Evolutionary conservation across 2,797 vertebrate genomes (phyloP).

Genomic region (Pelodytes ibericus): DNA sequence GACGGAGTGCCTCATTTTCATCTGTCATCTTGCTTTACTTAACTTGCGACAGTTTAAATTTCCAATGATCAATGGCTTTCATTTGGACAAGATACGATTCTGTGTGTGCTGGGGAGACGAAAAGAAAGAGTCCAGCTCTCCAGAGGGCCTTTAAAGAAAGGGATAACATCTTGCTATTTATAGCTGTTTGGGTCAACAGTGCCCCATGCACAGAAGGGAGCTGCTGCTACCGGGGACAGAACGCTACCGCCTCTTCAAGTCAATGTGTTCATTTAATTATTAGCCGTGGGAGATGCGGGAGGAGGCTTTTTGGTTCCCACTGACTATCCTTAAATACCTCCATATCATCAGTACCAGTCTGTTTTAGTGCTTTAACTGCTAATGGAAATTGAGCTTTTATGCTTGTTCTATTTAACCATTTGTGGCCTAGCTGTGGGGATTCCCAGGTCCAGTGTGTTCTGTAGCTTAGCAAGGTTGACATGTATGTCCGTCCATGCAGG

Average conservation of each 20-base stretch:
- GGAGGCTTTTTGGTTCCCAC: too few relatives aligned
- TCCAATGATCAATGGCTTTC: constrained; percentile 52
- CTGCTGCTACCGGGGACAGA: constrained; percentile 21
- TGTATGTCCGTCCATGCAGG: too few relatives aligned
- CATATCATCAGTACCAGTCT: not conserved
- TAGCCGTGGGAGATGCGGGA: not conserved
- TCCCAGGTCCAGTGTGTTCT: too few relatives aligned
- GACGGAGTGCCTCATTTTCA: constrained; percentile 60
- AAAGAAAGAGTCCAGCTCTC: constrained; percentile 35
- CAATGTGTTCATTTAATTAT: constrained; percentile 22
- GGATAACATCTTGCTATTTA: constrained; percentile 43
- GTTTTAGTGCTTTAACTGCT: too few relatives aligned
- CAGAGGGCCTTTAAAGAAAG: constrained; percentile 37
- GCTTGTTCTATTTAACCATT: too few relatives aligned
- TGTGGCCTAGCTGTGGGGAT: too few relatives aligned
- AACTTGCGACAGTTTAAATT: constrained; percentile 59
- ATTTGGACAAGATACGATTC: constrained; percentile 40
- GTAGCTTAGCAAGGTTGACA: too few relatives aligned
- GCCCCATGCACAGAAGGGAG: not conserved
- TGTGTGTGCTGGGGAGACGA: constrained; percentile 2
- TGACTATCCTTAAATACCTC: constrained; percentile 16
- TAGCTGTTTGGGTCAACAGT: constrained; percentile 23
- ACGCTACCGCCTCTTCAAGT: constrained; percentile 15
- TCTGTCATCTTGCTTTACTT: constrained; percentile 54
- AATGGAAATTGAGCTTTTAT: too few relatives aligned